These are phyloP conservation scores for Pipistrellus pipistrellus DNA, from an alignment of 2,797 vertebrate genomes.

Conservation along the genomic window DNA sequence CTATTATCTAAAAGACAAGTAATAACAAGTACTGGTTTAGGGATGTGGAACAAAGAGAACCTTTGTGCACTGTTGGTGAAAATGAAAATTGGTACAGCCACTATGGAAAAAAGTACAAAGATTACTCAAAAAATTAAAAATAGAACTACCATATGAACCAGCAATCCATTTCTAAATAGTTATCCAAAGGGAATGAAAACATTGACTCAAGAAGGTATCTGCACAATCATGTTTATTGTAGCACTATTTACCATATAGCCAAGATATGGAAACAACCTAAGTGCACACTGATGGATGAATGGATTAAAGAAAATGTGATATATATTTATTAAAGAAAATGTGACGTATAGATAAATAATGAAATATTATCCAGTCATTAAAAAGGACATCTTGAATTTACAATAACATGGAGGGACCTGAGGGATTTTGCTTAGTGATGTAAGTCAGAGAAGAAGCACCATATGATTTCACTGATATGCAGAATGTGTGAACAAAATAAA, in stretches of 20 bases:
- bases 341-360: not conserved
- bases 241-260: not conserved
- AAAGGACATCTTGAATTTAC: not conserved
- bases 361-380: not conserved
- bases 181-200: not conserved
- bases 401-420: not conserved
- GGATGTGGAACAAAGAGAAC: not conserved
- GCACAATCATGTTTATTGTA: not conserved
- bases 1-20: not conserved
- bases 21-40: not conserved
- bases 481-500: not conserved
- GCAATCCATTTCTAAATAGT: not conserved
- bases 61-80: not conserved
- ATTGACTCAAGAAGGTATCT: not conserved
- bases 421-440: not conserved
- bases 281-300: not conserved
- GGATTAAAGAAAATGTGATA: not conserved
- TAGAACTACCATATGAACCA: not conserved
- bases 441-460: not conserved
- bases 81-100: not conserved
- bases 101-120: not conserved
- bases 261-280: not conserved
- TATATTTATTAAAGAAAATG: not conserved
- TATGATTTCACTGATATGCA: not conserved
- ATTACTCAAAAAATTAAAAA: not conserved